These are phyloP conservation scores for Chamaea fasciata DNA, from an alignment of 2,113 vertebrate species.

Conservation along the genomic window DNA sequence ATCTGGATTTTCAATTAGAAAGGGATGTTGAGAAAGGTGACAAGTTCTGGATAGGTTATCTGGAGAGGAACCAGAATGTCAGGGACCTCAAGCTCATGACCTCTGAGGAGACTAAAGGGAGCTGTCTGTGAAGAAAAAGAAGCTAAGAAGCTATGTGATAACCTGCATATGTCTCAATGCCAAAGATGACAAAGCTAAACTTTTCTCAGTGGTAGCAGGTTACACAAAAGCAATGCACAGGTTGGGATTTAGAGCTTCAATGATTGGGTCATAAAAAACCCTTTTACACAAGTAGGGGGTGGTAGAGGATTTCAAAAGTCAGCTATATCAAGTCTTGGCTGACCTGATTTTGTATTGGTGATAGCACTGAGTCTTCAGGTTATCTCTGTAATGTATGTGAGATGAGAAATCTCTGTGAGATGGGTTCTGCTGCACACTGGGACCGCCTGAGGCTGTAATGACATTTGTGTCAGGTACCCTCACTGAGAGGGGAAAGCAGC, in stretches of 20 bases:
- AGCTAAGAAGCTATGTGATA: not conserved
- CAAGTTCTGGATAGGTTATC: not conserved
- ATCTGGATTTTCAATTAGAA: not conserved
- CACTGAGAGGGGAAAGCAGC: not conserved
- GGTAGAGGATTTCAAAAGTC: not conserved
- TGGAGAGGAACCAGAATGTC: not conserved
- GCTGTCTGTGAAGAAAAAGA: not conserved
- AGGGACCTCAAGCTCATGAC: not conserved
- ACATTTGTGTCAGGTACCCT: not conserved
- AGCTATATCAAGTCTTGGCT: not conserved
- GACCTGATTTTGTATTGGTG: not conserved
- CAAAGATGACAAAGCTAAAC: not conserved
- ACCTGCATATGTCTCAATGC: not conserved
- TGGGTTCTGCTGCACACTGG: fast-evolving
- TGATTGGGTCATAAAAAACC: not conserved
- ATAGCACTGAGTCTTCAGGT: not conserved
- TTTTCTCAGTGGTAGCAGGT: not conserved
- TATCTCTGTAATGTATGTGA: not conserved
- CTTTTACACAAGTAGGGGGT: not conserved
- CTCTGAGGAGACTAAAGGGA: not conserved
- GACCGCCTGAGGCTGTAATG: not conserved
- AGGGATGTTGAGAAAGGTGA: not conserved
- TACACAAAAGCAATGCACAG: not conserved
- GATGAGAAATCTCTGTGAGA: not conserved
- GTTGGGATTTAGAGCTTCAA: not conserved